Evolutionary conservation across 2,797 vertebrate species (phyloP).

Genomic region (Notolabrus celidotus): DNA sequence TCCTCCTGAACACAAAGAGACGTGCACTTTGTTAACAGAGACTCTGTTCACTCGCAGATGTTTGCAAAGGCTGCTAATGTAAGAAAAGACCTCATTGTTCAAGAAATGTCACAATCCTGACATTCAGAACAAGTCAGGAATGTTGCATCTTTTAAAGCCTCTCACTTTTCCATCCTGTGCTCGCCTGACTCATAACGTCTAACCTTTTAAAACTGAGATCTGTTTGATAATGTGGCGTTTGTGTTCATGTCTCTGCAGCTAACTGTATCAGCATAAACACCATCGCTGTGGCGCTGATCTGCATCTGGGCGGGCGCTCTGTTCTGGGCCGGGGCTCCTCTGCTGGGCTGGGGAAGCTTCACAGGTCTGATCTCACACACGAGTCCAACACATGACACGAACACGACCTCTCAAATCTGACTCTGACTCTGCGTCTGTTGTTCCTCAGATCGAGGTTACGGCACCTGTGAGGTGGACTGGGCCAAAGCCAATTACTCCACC

Average conservation of each 20-base stretch:
- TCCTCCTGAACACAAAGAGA: conserved; percentile 43
- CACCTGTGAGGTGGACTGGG: conserved; percentile 93
- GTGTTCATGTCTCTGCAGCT: conserved; percentile 78
- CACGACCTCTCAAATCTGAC: no score
- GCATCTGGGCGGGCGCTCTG: conserved; percentile 89
- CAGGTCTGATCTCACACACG: conserved; percentile 82
- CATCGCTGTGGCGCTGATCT: conserved; percentile 84
- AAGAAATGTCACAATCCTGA: conserved; percentile 77
- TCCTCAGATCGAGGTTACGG: conserved; percentile 88
- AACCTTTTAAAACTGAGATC: conserved; percentile 43
- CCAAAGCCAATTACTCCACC: conserved; percentile 92
- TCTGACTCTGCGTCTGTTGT: conserved; percentile 1
- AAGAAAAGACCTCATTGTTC: conserved; percentile 77
- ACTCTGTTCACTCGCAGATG: conserved; percentile 60
- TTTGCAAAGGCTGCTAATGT: conserved; percentile 63
- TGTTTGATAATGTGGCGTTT: conserved; percentile 7
- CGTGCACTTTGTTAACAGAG: conserved; percentile 64
- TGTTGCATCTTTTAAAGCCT: conserved; percentile 49
- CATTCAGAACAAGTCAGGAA: conserved; percentile 75
- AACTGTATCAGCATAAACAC: conserved; percentile 87
- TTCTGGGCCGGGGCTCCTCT: conserved; percentile 93
- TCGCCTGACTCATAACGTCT: conserved; percentile 53
- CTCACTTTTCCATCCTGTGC: conserved; percentile 58
- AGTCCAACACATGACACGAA: accelerated
- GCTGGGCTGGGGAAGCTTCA: conserved; percentile 94